Percentiles rank a stretch among this genome's conserved stretches.
Conservation (phyloP, 2,797 vertebrate genomes). For the Antennarius maculatus region DNA sequence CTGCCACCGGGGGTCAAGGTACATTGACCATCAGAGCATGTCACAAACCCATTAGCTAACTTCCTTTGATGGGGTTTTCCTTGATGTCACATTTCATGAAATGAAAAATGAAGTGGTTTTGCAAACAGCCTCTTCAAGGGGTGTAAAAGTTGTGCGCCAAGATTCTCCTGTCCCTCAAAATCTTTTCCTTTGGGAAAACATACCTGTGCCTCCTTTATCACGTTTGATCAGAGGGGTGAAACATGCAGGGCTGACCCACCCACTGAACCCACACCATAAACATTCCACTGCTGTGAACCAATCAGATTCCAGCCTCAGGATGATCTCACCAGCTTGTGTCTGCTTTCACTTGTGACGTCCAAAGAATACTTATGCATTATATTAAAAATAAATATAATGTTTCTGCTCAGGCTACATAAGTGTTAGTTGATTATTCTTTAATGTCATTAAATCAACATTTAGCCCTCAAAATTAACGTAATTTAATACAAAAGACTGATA, state of each 20-base stretch:
- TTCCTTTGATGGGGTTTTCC: conserved; percentile 23
- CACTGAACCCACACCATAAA: conserved; percentile 56
- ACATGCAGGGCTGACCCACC: conserved; percentile 34
- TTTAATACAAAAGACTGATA: too few species aligned
- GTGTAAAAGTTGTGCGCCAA: not conserved
- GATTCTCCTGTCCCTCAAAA: conserved; percentile 18
- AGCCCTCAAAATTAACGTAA: too few species aligned
- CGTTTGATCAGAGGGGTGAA: conserved; percentile 59
- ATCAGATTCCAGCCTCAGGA: conserved; percentile 43
- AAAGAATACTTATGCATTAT: too few species aligned
- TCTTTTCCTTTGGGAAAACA: conserved; percentile 46
- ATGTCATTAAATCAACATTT: not conserved
- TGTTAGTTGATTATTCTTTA: not conserved
- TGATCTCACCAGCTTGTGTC: not conserved
- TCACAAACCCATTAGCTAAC: conserved; percentile 27
- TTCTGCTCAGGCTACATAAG: not conserved
- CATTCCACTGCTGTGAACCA: conserved; percentile 62
- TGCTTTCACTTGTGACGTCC: not conserved
- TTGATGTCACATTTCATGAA: conserved; percentile 29
- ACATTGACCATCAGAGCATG: conserved; percentile 39
- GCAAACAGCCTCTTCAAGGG: not conserved
- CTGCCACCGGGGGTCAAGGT: conserved; percentile 49
- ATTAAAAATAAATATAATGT: not conserved
- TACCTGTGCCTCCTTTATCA: conserved; percentile 61
- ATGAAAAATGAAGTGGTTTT: not conserved